A percentile compares a stretch with the other conserved stretches of the same genome.
phyloP scores from a whole-genome alignment of 1,140 invertebrate species.

The Bacillus rossius region DNA sequence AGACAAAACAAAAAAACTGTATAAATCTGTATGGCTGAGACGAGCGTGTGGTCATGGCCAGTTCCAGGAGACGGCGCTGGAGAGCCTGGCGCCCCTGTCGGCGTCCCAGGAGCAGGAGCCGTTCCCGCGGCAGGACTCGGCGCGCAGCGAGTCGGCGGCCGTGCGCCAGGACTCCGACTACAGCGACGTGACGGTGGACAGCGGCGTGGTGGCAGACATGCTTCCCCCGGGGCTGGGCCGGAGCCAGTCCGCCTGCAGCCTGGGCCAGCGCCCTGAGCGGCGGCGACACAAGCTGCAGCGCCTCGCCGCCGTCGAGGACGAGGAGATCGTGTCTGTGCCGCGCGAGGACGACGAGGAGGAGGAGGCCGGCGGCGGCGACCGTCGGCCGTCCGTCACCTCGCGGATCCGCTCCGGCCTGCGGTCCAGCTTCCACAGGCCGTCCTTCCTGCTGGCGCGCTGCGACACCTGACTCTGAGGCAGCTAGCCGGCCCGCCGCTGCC shows the following conservation, averaged over 20 bases:
- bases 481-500: too few species aligned
- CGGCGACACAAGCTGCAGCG: slow-evolving; percentile 8
- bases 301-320: slow-evolving; percentile 16
- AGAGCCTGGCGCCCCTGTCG: not conserved
- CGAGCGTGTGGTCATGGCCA: too few species aligned
- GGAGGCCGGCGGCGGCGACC: not conserved
- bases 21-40: too few species aligned
- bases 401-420: not conserved
- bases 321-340: not conserved
- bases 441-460: not conserved
- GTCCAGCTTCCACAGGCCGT: not conserved
- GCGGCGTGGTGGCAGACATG: slow-evolving; percentile 11
- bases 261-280: not conserved
- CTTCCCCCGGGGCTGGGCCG: not conserved
- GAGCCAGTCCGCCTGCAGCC: not conserved
- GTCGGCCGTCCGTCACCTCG: not conserved
- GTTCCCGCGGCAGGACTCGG: not conserved
- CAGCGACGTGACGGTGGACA: slow-evolving; percentile 19
- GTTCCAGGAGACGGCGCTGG: slow-evolving; percentile 15
- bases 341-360: not conserved
- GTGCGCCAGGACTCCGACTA: slow-evolving; percentile 10
- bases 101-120: not conserved
- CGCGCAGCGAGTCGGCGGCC: slow-evolving; percentile 1
- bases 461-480: not conserved
- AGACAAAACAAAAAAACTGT: too few species aligned